phyloP scores from a whole-genome alignment of 2,797 vertebrate species.

The Poecilia picta region DNA sequence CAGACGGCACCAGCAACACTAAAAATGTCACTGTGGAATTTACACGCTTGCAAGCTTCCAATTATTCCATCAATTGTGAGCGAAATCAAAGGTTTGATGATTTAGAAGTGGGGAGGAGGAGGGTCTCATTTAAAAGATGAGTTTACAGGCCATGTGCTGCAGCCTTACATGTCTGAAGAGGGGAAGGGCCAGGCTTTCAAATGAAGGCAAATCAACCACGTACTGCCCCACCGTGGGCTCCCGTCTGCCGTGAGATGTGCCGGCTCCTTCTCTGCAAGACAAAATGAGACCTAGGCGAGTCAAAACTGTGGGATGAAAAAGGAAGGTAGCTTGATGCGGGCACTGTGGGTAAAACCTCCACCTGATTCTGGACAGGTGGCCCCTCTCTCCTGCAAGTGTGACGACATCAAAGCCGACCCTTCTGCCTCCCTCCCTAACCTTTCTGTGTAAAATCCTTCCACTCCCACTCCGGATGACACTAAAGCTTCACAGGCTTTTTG shows the following conservation, averaged over 20 bases:
- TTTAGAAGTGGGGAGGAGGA: constrained; percentile 37
- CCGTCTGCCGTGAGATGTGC: constrained; percentile 64
- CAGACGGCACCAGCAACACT: constrained; percentile 75
- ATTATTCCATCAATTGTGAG: constrained; percentile 71
- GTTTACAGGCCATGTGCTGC: constrained; percentile 16
- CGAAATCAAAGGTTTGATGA: constrained; percentile 65
- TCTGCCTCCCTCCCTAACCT: constrained; percentile 88
- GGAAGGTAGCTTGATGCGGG: constrained; percentile 10
- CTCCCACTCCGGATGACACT: constrained; percentile 76
- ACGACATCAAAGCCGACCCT: constrained; percentile 96
- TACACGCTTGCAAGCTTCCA: constrained; percentile 63
- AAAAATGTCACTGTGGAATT: constrained; percentile 75
- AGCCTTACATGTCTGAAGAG: constrained; percentile 87
- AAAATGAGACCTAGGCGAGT: constrained; percentile 22
- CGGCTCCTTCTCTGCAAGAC: constrained; percentile 58
- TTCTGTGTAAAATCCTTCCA: constrained; percentile 95
- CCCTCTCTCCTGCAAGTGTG: constrained; percentile 87
- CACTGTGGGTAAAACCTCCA: constrained; percentile 62
- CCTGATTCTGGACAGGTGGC: constrained; percentile 91
- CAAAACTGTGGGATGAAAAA: constrained; percentile 30
- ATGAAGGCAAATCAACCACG: constrained; percentile 89
- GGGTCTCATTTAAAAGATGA: constrained; percentile 31
- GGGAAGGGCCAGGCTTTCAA: constrained; percentile 90
- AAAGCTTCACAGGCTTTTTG: constrained; percentile 88
- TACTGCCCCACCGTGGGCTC: constrained; percentile 91